Evolutionary conservation across 2,797 vertebrate species (phyloP).

Genomic region (Allobates femoralis): DNA sequence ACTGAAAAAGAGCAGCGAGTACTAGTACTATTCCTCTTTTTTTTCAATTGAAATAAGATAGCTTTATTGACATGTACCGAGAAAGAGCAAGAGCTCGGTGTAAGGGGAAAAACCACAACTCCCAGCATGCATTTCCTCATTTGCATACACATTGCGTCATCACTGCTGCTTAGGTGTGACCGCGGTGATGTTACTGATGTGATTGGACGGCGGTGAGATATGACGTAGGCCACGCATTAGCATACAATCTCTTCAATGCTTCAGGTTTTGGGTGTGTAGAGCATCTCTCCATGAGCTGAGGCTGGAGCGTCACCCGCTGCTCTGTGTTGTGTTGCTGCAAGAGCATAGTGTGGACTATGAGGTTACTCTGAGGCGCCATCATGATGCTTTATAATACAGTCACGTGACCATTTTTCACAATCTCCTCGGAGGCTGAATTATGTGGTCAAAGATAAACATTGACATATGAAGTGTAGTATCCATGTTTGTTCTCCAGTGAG

Average conservation of each 20-base stretch:
- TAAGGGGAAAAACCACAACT: background rate
- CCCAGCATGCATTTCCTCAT: background rate
- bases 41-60: background rate
- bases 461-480: too few relatives aligned
- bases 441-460: too few relatives aligned
- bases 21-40: too few relatives aligned
- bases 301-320: too few relatives aligned
- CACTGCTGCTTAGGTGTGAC: background rate
- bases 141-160: background rate
- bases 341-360: slow-evolving; percentile 92
- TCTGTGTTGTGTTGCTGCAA: slow-evolving; percentile 77
- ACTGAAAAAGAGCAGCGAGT: too few relatives aligned
- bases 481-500: too few relatives aligned
- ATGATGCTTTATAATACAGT: slow-evolving; percentile 92
- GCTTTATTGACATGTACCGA: background rate
- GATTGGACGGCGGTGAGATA: background rate
- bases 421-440: slow-evolving; percentile 83
- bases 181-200: too few relatives aligned
- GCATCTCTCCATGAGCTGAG: background rate
- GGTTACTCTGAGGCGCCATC: slow-evolving; percentile 88
- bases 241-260: background rate
- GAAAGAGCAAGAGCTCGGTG: too few relatives aligned
- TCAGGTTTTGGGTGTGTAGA: fast-evolving
- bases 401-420: slow-evolving; percentile 92
- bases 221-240: background rate